Conservation (phyloP, 2,797 vertebrate species). For the Poeciliopsis turneri region DNA sequence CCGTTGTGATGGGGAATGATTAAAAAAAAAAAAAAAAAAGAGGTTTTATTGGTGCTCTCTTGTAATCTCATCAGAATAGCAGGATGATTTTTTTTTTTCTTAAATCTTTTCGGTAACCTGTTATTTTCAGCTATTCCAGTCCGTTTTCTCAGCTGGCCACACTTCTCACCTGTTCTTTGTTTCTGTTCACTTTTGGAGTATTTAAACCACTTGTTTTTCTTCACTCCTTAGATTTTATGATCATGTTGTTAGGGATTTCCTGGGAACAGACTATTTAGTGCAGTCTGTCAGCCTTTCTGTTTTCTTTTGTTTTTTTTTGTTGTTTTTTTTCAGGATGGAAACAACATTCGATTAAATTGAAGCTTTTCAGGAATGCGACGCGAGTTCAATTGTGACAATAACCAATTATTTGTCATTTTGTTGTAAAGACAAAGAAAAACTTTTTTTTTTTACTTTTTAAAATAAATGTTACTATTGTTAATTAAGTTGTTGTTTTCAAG, state of each 20-base stretch:
- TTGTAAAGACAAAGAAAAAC: neutral
- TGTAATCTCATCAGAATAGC: neutral
- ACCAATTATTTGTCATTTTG: neutral
- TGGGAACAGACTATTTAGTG: neutral
- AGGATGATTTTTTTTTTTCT: neutral
- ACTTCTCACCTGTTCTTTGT: neutral
- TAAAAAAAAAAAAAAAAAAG: neutral
- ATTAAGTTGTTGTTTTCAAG: neutral
- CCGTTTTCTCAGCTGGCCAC: neutral
- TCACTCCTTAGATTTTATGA: neutral
- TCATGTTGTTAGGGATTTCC: neutral
- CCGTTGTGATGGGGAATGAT: neutral
- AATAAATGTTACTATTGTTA: neutral
- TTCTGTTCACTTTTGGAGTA: neutral
- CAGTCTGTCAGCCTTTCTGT: neutral
- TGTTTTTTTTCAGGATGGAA: neutral
- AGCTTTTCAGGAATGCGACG: neutral
- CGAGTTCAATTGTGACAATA: neutral
- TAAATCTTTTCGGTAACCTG: neutral
- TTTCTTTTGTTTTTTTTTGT: no score
- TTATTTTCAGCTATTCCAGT: neutral
- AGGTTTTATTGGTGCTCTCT: neutral
- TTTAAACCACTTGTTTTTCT: conserved; percentile 1
- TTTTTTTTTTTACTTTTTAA: no score
- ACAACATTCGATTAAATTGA: neutral